A percentile compares a stretch with the other conserved stretches of the same genome.
Evolutionary conservation across 2,888 invertebrate genomes (phyloP).

Genomic region (Acleris sparsana): DNA sequence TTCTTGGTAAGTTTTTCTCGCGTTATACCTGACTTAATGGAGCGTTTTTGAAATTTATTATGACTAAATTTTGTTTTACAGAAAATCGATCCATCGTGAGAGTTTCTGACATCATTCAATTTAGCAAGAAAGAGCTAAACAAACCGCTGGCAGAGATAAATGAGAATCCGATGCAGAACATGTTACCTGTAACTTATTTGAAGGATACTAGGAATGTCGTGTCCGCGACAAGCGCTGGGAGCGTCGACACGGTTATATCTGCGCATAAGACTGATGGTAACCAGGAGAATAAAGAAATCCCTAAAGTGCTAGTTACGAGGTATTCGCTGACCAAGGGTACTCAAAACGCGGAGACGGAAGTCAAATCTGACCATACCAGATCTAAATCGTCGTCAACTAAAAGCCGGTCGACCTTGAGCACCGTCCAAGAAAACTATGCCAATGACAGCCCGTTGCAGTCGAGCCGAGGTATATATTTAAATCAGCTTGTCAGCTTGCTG

Average conservation of each 20-base stretch:
- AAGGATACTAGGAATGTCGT: conserved; percentile 61
- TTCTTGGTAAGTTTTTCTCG: conserved; percentile 57
- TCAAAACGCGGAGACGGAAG: conserved; percentile 35
- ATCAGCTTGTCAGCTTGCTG: neutral
- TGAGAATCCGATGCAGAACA: conserved; percentile 45
- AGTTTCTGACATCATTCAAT: conserved; percentile 64
- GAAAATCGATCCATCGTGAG: conserved; percentile 70
- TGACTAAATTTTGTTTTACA: conserved; percentile 44
- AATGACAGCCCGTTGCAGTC: conserved; percentile 59
- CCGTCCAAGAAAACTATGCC: conserved; percentile 66
- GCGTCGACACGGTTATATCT: conserved; percentile 64
- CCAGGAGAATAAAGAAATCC: conserved; percentile 48
- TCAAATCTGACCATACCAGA: conserved; percentile 45
- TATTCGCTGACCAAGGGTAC: conserved; percentile 40
- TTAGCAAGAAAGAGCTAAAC: conserved; percentile 52
- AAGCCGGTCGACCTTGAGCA: conserved; percentile 69
- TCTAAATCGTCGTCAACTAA: conserved; percentile 71
- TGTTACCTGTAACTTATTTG: conserved; percentile 54
- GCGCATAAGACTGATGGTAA: conserved; percentile 52
- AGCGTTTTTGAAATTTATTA: neutral
- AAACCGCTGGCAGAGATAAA: conserved; percentile 63
- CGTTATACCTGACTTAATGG: no score
- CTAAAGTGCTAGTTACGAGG: conserved; percentile 54
- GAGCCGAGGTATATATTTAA: conserved; percentile 55
- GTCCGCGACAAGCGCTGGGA: conserved; percentile 62